Evolutionary conservation across 2,113 vertebrate species (phyloP), one percentile per base, ranked within the genome.

Genomic region (Paratilapia polleni): DNA sequence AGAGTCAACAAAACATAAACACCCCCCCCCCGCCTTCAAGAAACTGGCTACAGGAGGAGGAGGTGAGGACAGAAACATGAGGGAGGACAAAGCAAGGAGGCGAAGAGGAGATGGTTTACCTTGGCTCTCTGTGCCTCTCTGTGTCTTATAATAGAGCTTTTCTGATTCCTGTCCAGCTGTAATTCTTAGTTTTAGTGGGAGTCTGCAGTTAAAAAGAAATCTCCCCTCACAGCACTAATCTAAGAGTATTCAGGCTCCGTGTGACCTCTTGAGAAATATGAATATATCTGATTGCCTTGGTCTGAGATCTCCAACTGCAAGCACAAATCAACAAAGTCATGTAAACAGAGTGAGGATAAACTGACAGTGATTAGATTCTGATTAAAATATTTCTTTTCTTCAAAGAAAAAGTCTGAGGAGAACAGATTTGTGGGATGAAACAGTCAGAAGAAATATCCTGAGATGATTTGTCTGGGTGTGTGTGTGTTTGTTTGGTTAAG

Each of bases 21-120:
- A 63, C 8, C 19, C 36, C 36, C 24, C 34, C 15, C n/a, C 47
- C 12, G 34, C n/a, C 20, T 38, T 15, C 34, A 41, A 8, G 3
- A 63, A 31, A 56, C 47, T 2, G 28, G 56, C 54, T 38, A 24
- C 61, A 85, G 82, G 73, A n/a, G 43, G 36, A 75, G 8, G 3
- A 82, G 82, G 80, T 79, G 78, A 78, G 58, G 58, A 43, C 31
- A 74, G 77, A 61, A 22, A 60, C 19, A 52, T 38, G 24, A 83
- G 58, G 20, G 17, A 57, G 74, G 22, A 68, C 34, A 75, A 73
- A 38, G 38, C 28, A 22, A 8, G 62, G 63, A 76, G 54, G n/a
- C 57, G n/a, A 74, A 43, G 26, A 80, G 57, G 41, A 85, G 49
- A n/a, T 31, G 22, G 75, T 88, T 87, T 88, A 52, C 75, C 36